Base-by-base conservation (phyloP, 2,113 vertebrate species). In the Dromiciops gliroides region DNA sequence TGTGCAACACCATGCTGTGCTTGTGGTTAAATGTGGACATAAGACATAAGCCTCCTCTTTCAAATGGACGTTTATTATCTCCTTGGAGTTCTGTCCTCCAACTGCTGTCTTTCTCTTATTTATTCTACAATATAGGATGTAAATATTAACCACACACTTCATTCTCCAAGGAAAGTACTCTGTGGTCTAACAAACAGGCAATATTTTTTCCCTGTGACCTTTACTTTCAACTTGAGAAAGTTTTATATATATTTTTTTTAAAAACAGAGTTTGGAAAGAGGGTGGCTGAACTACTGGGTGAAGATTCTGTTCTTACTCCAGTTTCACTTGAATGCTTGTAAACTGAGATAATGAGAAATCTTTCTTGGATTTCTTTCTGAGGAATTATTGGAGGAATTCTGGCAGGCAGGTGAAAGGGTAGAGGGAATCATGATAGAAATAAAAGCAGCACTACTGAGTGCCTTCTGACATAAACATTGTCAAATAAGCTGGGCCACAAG, bases 401-500 rank as follows among this genome's bases (percentile, higher is more conserved):
- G 93, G 48, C 94, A 97, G 92, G 51, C 89, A 98, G 48, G 92
- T 97, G 90, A 97, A 95, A 95, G n/a, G 37, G 47, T 0, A 96
- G 93, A 94, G 95, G 93, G 90, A 94, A 96, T 25, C 91, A 96
- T 91, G 25, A 90, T 48, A 31, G 90, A 96, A 92, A 91, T 47
- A 93, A 94, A 97, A 60, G 0, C n/a, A 96, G 26, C 48, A 26
- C 47, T 67, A 90, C 60, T 48, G 92, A 94, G 26, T 95, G 44
- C 50, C 91, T 97, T 94, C 91, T 96, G 90, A 89, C 5, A 97
- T 95, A 97, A 94, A 97, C 67, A 95, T 94, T 88, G 90, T 90
- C 97, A 96, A 97, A 98, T 97, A 98, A 97, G 94, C 97, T 95
- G 95, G 95, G 95, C 94, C 92, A 95, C 97, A 98, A 99, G 97